These are phyloP conservation scores for Ptilonorhynchus violaceus DNA, from an alignment of 2,113 vertebrate genomes.

Conservation along the genomic window DNA sequence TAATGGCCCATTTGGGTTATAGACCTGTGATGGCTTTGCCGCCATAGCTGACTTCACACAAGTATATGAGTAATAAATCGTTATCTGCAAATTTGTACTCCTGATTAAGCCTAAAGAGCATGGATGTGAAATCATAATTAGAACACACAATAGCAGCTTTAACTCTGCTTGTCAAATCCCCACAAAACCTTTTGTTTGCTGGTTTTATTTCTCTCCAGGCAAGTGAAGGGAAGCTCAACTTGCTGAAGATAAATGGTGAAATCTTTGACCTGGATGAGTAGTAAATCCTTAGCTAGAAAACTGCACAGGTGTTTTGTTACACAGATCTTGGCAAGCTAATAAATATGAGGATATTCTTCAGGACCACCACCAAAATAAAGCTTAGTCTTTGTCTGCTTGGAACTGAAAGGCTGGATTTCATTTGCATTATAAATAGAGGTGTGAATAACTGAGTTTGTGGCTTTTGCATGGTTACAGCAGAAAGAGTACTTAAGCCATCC, in stretches of 20 bases:
- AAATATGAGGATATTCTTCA: not conserved
- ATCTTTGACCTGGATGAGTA: slow-evolving; percentile 23
- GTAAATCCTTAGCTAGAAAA: slow-evolving; percentile 26
- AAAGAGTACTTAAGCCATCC: not conserved
- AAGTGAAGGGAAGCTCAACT: slow-evolving; percentile 3
- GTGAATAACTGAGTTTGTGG: not conserved
- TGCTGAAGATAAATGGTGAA: slow-evolving; percentile 3
- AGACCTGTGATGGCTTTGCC: not conserved
- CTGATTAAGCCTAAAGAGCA: not conserved
- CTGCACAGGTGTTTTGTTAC: not conserved
- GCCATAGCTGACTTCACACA: not conserved
- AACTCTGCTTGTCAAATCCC: not conserved
- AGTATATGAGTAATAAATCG: not conserved
- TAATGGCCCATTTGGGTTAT: not conserved
- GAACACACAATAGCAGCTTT: not conserved
- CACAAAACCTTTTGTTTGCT: not conserved
- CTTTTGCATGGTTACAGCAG: not conserved
- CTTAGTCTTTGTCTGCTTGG: not conserved
- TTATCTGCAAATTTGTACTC: not conserved
- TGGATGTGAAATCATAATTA: not conserved
- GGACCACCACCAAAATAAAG: not conserved
- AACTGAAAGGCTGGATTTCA: not conserved
- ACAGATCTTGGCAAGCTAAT: not conserved
- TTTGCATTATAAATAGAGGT: not conserved
- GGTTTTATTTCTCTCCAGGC: slow-evolving; percentile 2